These are phyloP conservation scores for Chelmon rostratus DNA, from an alignment of 2,797 vertebrate genomes.

Conservation along the genomic window DNA sequence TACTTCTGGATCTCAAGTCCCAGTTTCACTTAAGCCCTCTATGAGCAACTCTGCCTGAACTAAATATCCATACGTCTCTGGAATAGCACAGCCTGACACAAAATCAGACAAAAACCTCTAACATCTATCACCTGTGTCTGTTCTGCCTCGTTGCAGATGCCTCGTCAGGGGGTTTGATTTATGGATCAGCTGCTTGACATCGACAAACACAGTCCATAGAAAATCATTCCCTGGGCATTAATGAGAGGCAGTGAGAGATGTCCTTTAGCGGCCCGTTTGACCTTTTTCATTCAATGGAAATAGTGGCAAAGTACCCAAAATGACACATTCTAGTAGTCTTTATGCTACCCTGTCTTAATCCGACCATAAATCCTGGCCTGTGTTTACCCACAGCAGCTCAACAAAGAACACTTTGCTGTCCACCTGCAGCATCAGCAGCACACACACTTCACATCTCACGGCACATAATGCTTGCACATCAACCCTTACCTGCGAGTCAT, in stretches of 20 bases:
- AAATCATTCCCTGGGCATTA: constrained; percentile 15
- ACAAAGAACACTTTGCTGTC: not conserved
- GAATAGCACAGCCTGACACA: not conserved
- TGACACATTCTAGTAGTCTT: not conserved
- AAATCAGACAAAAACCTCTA: not conserved
- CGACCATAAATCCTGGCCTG: not conserved
- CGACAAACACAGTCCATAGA: not conserved
- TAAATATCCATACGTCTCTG: not conserved
- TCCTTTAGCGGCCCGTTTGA: not conserved
- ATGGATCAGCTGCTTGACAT: not conserved
- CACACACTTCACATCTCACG: not conserved
- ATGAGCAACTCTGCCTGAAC: not conserved
- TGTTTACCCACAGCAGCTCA: too few species aligned
- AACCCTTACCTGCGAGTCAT: too few species aligned
- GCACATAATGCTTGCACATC: too few species aligned
- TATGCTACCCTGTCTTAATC: too few species aligned
- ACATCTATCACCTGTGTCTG: not conserved
- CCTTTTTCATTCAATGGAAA: not conserved
- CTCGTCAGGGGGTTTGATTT: not conserved
- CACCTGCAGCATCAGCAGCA: not conserved
- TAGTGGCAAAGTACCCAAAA: not conserved
- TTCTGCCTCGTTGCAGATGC: not conserved
- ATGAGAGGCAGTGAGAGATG: not conserved
- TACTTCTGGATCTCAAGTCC: not conserved
- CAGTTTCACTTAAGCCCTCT: not conserved